phyloP scores from a whole-genome alignment of 2,888 invertebrate species.

The Syrphus vitripennis region DNA sequence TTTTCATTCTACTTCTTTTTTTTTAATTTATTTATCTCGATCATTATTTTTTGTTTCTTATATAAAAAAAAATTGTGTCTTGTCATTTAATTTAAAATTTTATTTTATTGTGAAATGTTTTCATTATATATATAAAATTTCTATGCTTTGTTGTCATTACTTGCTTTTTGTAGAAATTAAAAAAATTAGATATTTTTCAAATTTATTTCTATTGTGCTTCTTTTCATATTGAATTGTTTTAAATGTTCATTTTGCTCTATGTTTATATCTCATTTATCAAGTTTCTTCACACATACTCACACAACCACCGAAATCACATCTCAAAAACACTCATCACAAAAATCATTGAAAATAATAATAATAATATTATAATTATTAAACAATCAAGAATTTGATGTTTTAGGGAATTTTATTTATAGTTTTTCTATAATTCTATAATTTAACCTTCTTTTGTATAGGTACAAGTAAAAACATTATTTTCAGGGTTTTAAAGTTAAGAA shows the following conservation, averaged over 20 bases:
- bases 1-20: neutral
- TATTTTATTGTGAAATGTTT: conserved; percentile 55
- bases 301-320: conserved; percentile 5
- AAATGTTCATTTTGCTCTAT: conserved; percentile 6
- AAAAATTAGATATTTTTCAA: neutral
- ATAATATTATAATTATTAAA: neutral
- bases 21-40: neutral
- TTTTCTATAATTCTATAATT: neutral
- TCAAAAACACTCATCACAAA: conserved; percentile 24
- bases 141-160: conserved; percentile 22
- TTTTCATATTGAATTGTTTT: neutral
- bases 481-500: neutral
- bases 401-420: neutral
- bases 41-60: conserved; percentile 30
- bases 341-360: neutral
- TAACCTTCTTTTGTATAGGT: neutral
- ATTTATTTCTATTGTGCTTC: neutral
- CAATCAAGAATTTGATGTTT: conserved; percentile 64
- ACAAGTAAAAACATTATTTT: conserved; percentile 33
- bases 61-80: conserved; percentile 14
- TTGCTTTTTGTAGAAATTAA: conserved; percentile 7
- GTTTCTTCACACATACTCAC: conserved; percentile 1
- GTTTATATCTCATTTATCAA: neutral
- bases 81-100: conserved; percentile 11
- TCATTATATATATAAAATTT: conserved; percentile 20